Evolutionary conservation across 2,113 vertebrate genomes (phyloP), one percentile per base, ranked within the genome.

Genomic region (Dromiciops gliroides): DNA sequence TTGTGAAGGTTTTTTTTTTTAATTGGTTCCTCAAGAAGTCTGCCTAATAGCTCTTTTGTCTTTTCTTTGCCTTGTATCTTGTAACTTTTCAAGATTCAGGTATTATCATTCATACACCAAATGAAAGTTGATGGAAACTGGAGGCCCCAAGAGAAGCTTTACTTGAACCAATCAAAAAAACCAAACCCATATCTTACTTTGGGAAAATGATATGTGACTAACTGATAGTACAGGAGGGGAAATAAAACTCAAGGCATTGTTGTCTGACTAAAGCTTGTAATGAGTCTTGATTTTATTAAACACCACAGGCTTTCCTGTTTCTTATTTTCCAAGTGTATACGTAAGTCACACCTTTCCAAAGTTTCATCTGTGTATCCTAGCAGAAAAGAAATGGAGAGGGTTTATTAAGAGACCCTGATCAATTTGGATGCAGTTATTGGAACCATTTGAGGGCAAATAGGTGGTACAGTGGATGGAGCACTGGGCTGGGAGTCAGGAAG

Each of bases 21-120:
- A 16, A 88, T 83, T 83, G 67, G 88, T 94, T 94, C 14, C 4
- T 94, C 91, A 60, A 94, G 94, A 89, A 91, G 88, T 94, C 37
- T 37, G 48, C 4, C 96, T 49, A 95, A 91, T 90, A 89, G 91
- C n/a, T 51, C 96, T 91, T 96, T 92, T 95, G 90, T 95, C 95
- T 93, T 90, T 89, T 89, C 92, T 88, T 49, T 94, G 23, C 48
- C 28, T 22, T 31, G 49, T 0, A 91, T 94, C 94, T 95, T 92
- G 90, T 91, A 51, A 91, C 53, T 93, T 95, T 89, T 52, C 92
- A 92, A 95, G 88, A 53, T 53, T 48, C 4, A 83, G 50, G 51
- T 94, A n/a, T 90, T 90, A 83, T 60, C 93, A 91, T 92, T 93
- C 92, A 89, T n/a, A 53, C 44, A 50, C 28, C 47, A 95, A 89